These are phyloP conservation scores for Teleiodes luculella DNA, from an alignment of 2,888 invertebrate species.

Conservation along the genomic window DNA sequence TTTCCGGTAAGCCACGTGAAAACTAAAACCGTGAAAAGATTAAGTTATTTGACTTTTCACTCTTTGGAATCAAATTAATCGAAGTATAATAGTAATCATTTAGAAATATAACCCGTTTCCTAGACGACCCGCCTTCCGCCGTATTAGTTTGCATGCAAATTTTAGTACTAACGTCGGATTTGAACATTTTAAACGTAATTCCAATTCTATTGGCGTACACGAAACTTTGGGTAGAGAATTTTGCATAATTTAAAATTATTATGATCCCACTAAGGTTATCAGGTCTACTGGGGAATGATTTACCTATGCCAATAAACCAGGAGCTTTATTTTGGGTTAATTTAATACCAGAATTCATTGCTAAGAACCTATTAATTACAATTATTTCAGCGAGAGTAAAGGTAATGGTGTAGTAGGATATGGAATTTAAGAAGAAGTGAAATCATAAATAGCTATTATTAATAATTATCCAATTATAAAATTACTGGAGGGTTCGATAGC, in stretches of 20 bases:
- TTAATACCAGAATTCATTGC: not conserved
- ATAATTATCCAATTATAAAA: too few species aligned
- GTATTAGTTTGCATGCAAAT: constrained; percentile 13
- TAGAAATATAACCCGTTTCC: not conserved
- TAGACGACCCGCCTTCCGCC: not conserved
- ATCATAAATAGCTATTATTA: too few species aligned
- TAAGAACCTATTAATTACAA: too few species aligned
- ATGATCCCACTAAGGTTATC: not conserved
- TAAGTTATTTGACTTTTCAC: too few species aligned
- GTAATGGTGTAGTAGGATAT: too few species aligned
- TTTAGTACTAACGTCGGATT: not conserved
- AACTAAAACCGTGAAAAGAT: too few species aligned
- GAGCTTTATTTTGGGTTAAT: not conserved
- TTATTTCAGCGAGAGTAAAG: too few species aligned
- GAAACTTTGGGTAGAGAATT: not conserved
- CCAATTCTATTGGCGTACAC: constrained; percentile 2
- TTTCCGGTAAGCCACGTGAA: too few species aligned
- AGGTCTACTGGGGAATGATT: not conserved
- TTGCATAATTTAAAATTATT: not conserved
- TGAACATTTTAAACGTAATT: constrained; percentile 1
- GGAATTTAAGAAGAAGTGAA: too few species aligned
- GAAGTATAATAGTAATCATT: not conserved
- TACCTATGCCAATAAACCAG: not conserved
- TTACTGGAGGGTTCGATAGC: too few species aligned
- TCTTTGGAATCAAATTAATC: not conserved